Percentiles rank a stretch among this genome's conserved stretches.
phyloP scores from a whole-genome alignment of 1,140 invertebrate species.

The Chelonus insularis region DNA sequence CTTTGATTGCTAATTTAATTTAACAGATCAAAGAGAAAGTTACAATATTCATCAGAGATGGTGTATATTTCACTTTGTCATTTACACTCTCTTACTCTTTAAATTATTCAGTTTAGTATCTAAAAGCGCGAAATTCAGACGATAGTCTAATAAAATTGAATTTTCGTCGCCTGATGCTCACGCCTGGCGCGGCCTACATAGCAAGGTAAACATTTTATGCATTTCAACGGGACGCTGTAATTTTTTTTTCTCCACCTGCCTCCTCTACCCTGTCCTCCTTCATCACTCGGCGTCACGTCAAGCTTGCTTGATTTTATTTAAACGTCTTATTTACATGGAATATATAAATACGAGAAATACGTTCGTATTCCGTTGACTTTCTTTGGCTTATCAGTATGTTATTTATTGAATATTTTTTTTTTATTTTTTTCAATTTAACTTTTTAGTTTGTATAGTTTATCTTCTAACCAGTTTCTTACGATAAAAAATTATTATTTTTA shows the following conservation, averaged over 20 bases:
- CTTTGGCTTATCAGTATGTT: neutral
- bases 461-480: too few relatives aligned
- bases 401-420: too few relatives aligned
- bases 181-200: conserved; percentile 4
- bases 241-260: conserved; percentile 2
- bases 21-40: too few relatives aligned
- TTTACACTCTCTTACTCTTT: neutral
- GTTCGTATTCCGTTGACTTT: neutral
- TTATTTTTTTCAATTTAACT: too few relatives aligned
- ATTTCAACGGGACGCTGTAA: conserved; percentile 11
- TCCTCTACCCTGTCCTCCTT: conserved; percentile 11
- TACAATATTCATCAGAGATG: too few relatives aligned
- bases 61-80: too few relatives aligned
- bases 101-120: conserved; percentile 9
- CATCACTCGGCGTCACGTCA: conserved; percentile 13
- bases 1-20: too few relatives aligned
- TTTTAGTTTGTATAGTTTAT: too few relatives aligned
- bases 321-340: conserved; percentile 36
- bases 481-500: too few relatives aligned
- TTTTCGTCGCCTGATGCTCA: conserved; percentile 4
- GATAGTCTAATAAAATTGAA: conserved; percentile 21
- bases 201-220: conserved; percentile 5
- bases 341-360: conserved; percentile 19
- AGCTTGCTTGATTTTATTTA: conserved; percentile 33
- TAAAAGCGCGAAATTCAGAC: neutral